Conservation (phyloP, 2,888 invertebrate species). For the Resseliella maxima region DNA sequence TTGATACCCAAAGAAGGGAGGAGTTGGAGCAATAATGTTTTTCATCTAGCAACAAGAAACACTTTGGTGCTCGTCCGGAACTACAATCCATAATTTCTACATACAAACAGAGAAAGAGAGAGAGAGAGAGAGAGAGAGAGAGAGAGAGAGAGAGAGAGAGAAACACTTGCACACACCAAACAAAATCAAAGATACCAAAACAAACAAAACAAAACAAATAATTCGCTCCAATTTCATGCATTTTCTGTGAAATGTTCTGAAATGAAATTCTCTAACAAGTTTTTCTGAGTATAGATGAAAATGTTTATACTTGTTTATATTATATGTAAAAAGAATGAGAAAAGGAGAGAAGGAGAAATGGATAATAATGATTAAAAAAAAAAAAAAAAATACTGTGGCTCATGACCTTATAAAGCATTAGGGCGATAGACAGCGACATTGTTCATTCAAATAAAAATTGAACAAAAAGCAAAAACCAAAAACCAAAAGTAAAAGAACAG, state of each 20-base stretch:
- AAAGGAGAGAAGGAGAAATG: background rate
- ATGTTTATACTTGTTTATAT: conserved; percentile 16
- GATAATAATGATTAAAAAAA: too few relatives aligned
- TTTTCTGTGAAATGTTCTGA: background rate
- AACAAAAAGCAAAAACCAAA: background rate
- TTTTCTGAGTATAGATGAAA: background rate
- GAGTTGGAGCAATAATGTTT: too few relatives aligned
- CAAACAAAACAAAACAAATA: conserved; percentile 14
- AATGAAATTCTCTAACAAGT: conserved; percentile 26
- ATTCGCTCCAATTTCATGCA: conserved; percentile 36
- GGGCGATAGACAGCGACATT: conserved; percentile 18
- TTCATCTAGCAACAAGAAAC: too few relatives aligned
- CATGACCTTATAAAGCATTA: conserved; percentile 27
- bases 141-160: background rate
- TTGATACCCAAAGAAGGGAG: too few relatives aligned
- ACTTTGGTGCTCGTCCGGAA: too few relatives aligned
- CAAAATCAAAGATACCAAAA: background rate
- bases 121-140: background rate
- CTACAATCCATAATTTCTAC: too few relatives aligned
- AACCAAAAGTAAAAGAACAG: background rate
- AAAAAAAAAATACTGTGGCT: conserved; percentile 11
- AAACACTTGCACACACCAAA: too few relatives aligned
- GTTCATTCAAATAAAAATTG: conserved; percentile 22
- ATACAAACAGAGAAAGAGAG: background rate
- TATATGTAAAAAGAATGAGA: background rate